These are phyloP conservation scores for Quadroppia sp. DNA, from an alignment of 2,888 invertebrate genomes.

Conservation along the genomic window DNA sequence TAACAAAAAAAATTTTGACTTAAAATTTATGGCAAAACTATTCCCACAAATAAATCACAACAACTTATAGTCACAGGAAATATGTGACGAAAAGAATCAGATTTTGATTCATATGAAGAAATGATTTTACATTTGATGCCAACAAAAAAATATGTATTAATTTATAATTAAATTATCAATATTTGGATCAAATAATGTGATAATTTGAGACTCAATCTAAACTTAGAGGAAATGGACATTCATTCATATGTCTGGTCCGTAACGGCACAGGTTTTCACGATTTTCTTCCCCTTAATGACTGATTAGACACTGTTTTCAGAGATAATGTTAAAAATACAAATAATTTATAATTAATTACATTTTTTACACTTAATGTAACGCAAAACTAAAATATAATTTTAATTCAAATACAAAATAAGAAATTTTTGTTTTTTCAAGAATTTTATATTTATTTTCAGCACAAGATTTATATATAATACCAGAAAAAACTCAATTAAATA, in stretches of 20 bases:
- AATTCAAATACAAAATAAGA: too few relatives aligned
- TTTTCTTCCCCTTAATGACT: background rate
- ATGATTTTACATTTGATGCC: too few relatives aligned
- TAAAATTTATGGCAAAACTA: background rate
- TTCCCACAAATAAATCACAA: background rate
- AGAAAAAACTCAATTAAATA: background rate
- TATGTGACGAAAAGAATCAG: background rate
- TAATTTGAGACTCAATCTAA: too few relatives aligned
- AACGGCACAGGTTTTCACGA: background rate
- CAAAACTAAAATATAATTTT: too few relatives aligned
- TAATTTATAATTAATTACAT: slow-evolving; percentile 12
- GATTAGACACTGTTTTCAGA: background rate
- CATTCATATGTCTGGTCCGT: too few relatives aligned
- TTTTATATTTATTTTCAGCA: background rate
- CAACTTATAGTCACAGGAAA: background rate
- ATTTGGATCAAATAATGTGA: too few relatives aligned
- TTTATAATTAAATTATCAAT: too few relatives aligned
- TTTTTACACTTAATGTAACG: background rate
- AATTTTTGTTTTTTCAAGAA: background rate
- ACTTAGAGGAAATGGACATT: too few relatives aligned
- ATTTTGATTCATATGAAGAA: too few relatives aligned
- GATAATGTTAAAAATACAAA: background rate
- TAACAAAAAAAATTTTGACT: background rate
- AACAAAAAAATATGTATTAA: too few relatives aligned
- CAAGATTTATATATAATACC: background rate